Percentiles rank a stretch among this genome's conserved stretches.
These are phyloP conservation scores for Drosophila pegasa DNA, from an alignment of 2,888 invertebrate genomes.

Conservation along the genomic window DNA sequence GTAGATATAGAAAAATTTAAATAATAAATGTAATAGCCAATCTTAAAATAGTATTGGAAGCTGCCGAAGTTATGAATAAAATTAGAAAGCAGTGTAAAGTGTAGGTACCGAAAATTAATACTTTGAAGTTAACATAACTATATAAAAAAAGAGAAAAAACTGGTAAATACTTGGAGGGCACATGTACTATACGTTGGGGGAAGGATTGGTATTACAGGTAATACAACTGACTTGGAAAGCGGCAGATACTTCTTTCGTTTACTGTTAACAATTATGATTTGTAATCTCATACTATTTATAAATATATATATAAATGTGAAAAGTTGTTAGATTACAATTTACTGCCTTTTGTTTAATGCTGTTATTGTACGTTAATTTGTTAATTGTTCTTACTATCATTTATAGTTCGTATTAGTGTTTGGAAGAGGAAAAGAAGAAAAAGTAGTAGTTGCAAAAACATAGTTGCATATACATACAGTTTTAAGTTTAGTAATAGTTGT, in stretches of 20 bases:
- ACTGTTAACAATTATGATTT: constrained; percentile 33
- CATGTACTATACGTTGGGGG: constrained; percentile 20
- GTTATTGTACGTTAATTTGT: constrained; percentile 40
- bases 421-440: constrained; percentile 61
- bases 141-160: constrained; percentile 13
- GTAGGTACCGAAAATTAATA: constrained; percentile 52
- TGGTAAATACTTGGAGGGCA: constrained; percentile 68
- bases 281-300: constrained; percentile 33
- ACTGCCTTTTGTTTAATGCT: constrained; percentile 47
- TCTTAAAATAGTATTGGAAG: constrained; percentile 58
- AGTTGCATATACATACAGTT: constrained; percentile 21
- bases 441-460: constrained; percentile 52
- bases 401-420: constrained; percentile 40
- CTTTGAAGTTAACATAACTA: constrained; percentile 50
- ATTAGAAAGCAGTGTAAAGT: constrained; percentile 32
- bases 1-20: constrained; percentile 26
- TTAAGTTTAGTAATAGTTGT: constrained; percentile 31
- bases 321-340: constrained; percentile 44
- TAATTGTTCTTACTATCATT: constrained; percentile 33
- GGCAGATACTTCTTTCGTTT: constrained; percentile 33
- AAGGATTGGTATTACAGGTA: constrained; percentile 28
- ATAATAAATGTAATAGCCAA: constrained; percentile 30
- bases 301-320: constrained; percentile 61
- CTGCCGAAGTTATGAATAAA: constrained; percentile 47
- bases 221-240: constrained; percentile 37